A percentile compares a stretch with the other conserved stretches of the same genome.
phyloP scores from a whole-genome alignment of 2,797 vertebrate genomes.

The Xenops minutus region DNA sequence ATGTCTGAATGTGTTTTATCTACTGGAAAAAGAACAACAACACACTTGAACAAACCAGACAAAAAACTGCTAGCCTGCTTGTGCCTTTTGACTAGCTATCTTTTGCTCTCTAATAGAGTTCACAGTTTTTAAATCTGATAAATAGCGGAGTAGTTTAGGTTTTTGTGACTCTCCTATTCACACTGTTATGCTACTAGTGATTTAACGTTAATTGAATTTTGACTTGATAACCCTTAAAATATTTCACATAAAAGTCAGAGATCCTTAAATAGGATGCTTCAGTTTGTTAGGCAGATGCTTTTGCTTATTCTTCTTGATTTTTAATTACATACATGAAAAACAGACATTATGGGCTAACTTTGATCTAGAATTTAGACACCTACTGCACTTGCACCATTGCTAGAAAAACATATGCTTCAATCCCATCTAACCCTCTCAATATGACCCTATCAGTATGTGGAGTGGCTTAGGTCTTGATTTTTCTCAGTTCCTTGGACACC shows the following conservation, averaged over 20 bases:
- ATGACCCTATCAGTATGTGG: not conserved
- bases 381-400: not conserved
- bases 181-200: not conserved
- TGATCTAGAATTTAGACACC: not conserved
- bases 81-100: not conserved
- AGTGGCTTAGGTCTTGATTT: not conserved
- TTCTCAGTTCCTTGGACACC: not conserved
- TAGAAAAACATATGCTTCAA: not conserved
- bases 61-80: not conserved
- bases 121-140: not conserved
- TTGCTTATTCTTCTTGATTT: not conserved
- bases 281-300: not conserved
- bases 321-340: not conserved
- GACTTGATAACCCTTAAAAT: not conserved
- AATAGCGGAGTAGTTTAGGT: not conserved
- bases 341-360: not conserved
- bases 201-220: conserved; percentile 22
- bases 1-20: not conserved
- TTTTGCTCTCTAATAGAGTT: not conserved
- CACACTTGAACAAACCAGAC: not conserved
- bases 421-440: not conserved
- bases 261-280: not conserved
- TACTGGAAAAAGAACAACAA: not conserved
- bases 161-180: not conserved
- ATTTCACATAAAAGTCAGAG: not conserved